Conservation (phyloP, 2,797 vertebrate species). For the Acrossocheilus fasciatus region DNA sequence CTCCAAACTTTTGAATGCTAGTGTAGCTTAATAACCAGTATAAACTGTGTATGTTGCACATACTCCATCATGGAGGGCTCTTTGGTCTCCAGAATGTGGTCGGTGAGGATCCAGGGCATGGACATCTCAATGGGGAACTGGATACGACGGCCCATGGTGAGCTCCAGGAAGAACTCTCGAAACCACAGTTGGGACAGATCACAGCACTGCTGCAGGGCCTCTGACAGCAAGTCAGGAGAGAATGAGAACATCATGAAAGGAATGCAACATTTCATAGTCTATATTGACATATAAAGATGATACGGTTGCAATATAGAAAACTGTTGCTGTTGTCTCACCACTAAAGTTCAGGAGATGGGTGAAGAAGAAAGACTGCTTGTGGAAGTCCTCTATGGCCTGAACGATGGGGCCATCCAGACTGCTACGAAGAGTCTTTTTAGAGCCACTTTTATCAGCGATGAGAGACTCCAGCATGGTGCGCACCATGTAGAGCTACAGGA, state of each 20-base stretch:
- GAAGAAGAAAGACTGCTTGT: constrained; percentile 99
- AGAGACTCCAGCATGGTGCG: constrained; percentile 97
- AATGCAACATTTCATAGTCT: background rate
- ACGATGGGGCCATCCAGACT: constrained; percentile 97
- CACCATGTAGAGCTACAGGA: constrained; percentile 95
- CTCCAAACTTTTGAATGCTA: background rate
- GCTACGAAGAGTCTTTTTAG: constrained; percentile 97
- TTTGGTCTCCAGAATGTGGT: constrained; percentile 97
- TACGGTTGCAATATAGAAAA: background rate
- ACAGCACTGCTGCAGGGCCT: constrained; percentile 96
- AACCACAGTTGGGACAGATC: constrained; percentile 98
- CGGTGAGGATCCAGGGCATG: constrained; percentile 98
- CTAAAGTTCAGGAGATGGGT: constrained; percentile 99
- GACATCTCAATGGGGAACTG: constrained; percentile 99
- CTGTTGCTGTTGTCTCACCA: constrained; percentile 73
- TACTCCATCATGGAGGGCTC: constrained; percentile 99
- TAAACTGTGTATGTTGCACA: constrained; percentile 52
- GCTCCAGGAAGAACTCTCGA: constrained; percentile 96
- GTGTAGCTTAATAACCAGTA: background rate
- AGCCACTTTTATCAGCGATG: constrained; percentile 98
- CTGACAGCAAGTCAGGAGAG: constrained; percentile 70
- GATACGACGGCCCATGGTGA: constrained; percentile 97
- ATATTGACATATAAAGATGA: background rate
- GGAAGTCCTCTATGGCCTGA: constrained; percentile 97
- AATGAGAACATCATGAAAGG: background rate